Evolutionary conservation across 2,888 invertebrate species (phyloP).

Genomic region (Epinotia bilunana): DNA sequence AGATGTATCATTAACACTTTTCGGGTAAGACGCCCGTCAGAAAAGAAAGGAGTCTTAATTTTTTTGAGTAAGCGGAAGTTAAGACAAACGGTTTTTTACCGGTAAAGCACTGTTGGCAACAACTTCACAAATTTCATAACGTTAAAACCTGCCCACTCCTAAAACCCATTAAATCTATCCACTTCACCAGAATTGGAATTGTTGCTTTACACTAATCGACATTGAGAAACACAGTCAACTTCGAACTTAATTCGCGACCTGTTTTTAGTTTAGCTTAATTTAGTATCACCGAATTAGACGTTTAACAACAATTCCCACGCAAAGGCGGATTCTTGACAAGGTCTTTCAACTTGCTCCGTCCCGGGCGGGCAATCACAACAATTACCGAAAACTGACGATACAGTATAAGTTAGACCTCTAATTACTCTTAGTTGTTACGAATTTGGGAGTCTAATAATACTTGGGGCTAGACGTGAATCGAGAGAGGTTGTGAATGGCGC

Average conservation of each 20-base stretch:
- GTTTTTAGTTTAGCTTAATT: slow-evolving; percentile 8
- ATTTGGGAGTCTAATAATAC: neutral
- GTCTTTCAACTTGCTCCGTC: slow-evolving; percentile 35
- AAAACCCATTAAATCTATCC: slow-evolving; percentile 5
- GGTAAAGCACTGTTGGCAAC: neutral
- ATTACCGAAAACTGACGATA: neutral
- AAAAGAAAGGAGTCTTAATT: neutral
- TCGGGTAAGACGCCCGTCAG: neutral
- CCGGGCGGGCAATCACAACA: neutral
- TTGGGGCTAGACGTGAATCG: neutral
- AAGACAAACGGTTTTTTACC: no score
- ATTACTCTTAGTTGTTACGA: neutral
- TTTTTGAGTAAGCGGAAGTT: no score
- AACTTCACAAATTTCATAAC: neutral
- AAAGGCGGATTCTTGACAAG: slow-evolving; percentile 36
- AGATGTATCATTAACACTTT: no score
- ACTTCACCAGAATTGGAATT: neutral
- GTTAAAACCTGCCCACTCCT: neutral
- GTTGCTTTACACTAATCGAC: slow-evolving; percentile 15
- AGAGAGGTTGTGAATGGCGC: neutral
- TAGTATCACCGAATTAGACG: slow-evolving; percentile 2
- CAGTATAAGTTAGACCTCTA: neutral
- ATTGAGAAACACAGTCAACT: slow-evolving; percentile 18
- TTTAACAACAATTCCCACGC: slow-evolving; percentile 38
- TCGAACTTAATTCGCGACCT: neutral